Evolutionary conservation across 2,888 invertebrate genomes (phyloP), one percentile per base, ranked within the genome.

Genomic region (Antitype chi): DNA sequence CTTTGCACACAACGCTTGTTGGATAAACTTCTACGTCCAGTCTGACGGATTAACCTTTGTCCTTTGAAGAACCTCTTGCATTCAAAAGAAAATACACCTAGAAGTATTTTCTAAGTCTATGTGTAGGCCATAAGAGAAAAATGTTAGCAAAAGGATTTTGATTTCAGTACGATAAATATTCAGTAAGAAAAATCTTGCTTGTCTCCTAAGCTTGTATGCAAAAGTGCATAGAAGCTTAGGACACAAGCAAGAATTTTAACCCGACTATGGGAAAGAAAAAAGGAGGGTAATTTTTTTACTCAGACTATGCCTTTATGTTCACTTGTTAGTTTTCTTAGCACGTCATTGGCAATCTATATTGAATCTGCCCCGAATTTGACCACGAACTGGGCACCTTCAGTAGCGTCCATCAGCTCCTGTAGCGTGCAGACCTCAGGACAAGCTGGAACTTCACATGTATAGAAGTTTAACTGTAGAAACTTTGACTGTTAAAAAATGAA

Each of bases 31-130:
- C 67, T 43, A 38, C 80, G 32, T 59, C 53, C 68, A 70, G 28
- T 13, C 66, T 70, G 69, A 57, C n/a, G 68, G 66, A 67, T 81
- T 62, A 53, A 15, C 70, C 67, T 59, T 80, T 81, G 66, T 80
- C 28, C 62, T 80, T 84, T 67, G 70, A 81, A 62, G 32, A 25
- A 70, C 49, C 52, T 20, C 55, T 60, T 84, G 53, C 52, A 74
- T 74, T 70, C 62, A 85, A 63, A 74, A 81, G 66, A 69, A 70
- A 80, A 52, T 49, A 8, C 32, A 55, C 55, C 23, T 9, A 49
- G 57, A 20, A 74, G 38, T 67, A 84, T 81, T 59, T 67, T 63
- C 20, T 32, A 32, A 38, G 25, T 20, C 25, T 69, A 69, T 84
- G 49, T 47, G 38, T 49, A 59, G 17, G 11, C 7, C 11, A 9